Percentiles rank a stretch among this genome's conserved stretches.
phyloP scores from a whole-genome alignment of 2,113 vertebrate species.

The Nothobranchius kuhntae region DNA sequence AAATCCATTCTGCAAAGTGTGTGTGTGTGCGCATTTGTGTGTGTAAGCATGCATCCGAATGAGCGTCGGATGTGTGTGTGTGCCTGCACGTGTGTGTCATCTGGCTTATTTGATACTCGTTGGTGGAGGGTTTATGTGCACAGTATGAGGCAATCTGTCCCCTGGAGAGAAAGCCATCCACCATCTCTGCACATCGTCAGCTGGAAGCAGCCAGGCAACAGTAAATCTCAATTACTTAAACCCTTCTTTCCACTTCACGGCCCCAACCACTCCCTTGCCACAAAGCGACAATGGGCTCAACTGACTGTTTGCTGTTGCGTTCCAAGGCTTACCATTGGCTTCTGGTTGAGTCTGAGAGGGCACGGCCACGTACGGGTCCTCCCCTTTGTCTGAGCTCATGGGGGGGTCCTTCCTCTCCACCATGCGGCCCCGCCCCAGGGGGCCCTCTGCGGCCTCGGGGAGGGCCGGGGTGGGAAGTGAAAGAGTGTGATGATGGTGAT shows the following conservation, averaged over 20 bases:
- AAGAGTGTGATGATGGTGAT: conserved; percentile 83
- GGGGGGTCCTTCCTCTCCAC: conserved; percentile 89
- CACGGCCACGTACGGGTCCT: conserved; percentile 93
- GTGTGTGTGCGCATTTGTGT: conserved; percentile 10
- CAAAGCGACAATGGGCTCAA: conserved; percentile 73
- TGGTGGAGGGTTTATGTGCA: conserved; percentile 29
- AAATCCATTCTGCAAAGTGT: conserved; percentile 60
- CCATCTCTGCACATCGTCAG: conserved; percentile 72
- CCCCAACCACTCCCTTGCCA: conserved; percentile 51
- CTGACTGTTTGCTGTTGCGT: conserved; percentile 70
- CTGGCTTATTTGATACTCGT: conserved; percentile 29
- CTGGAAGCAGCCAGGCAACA: conserved; percentile 88
- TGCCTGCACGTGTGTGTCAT: conserved; percentile 1
- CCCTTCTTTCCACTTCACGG: conserved; percentile 17
- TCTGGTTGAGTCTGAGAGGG: conserved; percentile 96
- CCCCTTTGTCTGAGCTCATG: conserved; percentile 89
- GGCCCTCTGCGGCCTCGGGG: conserved; percentile 81
- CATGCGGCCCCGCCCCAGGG: conserved; percentile 89
- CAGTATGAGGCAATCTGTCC: conserved; percentile 60
- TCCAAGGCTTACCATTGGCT: conserved; percentile 99
- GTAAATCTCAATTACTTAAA: conserved; percentile 72
- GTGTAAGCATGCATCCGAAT: conserved; percentile 17
- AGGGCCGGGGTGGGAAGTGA: conserved; percentile 89
- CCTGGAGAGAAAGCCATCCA: conserved; percentile 57
- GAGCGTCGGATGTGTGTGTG: conserved; percentile 19